Percentiles rank a stretch among this genome's conserved stretches.
These are phyloP conservation scores for Clavelina lepadiformis DNA, from an alignment of 23 tunicate species.

Conservation along the genomic window DNA sequence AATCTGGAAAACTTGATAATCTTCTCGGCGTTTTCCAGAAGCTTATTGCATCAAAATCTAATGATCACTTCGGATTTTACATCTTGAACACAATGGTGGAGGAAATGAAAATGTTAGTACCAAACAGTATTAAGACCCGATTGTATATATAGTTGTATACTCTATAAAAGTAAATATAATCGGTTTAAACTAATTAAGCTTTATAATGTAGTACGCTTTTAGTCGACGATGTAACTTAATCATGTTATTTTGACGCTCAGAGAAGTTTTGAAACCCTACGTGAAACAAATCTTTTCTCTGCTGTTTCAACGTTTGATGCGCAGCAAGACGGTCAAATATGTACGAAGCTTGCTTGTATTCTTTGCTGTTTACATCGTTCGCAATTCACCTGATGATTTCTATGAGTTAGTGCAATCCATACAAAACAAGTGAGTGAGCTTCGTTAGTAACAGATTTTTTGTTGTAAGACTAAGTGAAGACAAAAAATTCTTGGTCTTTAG, in stretches of 20 bases:
- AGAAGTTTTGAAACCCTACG: slow-evolving; percentile 25
- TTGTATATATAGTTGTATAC: too few relatives aligned
- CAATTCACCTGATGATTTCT: slow-evolving; percentile 61
- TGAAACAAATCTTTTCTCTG: slow-evolving; percentile 66
- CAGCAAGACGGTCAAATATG: slow-evolving; percentile 71
- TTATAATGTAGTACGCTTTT: not conserved
- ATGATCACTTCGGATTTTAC: slow-evolving; percentile 85
- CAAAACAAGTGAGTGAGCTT: slow-evolving; percentile 46
- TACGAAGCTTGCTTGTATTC: slow-evolving; percentile 79
- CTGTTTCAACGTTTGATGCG: slow-evolving; percentile 68
- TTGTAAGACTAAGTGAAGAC: too few relatives aligned
- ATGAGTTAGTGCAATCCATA: slow-evolving; percentile 54
- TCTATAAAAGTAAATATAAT: too few relatives aligned
- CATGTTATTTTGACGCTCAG: slow-evolving; percentile 16
- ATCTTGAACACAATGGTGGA: slow-evolving; percentile 69
- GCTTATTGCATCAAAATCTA: slow-evolving; percentile 81
- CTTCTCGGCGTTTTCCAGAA: slow-evolving; percentile 93
- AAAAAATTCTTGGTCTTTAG: too few relatives aligned
- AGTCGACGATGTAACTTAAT: too few relatives aligned
- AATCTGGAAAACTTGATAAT: slow-evolving; percentile 45
- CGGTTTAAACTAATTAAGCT: too few relatives aligned
- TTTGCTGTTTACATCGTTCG: slow-evolving; percentile 61
- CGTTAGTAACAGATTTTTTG: too few relatives aligned
- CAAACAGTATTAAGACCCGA: too few relatives aligned
- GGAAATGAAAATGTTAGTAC: slow-evolving; percentile 46